phyloP scores from a whole-genome alignment of 2,113 vertebrate genomes.

The Nibea coibor region DNA sequence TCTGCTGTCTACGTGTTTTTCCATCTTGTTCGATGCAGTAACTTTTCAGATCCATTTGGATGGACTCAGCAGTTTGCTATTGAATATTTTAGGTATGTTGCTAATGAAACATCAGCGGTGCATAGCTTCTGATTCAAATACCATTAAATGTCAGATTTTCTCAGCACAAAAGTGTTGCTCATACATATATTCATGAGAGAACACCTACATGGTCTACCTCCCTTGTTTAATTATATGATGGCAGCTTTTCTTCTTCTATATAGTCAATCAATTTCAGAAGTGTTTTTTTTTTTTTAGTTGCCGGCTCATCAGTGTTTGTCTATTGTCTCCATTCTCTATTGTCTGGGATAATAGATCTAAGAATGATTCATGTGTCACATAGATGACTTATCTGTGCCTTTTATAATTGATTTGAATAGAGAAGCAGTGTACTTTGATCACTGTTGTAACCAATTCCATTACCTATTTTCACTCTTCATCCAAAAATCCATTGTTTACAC shows the following conservation, averaged over 20 bases:
- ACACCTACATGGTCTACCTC: conserved; percentile 30
- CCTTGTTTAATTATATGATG: conserved; percentile 44
- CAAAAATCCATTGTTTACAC: not conserved
- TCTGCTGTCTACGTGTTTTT: conserved; percentile 43
- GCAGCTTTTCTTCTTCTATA: conserved; percentile 9
- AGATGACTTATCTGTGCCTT: not conserved
- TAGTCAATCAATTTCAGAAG: not conserved
- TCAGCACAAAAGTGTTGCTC: conserved; percentile 19
- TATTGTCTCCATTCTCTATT: not conserved
- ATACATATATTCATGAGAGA: conserved; percentile 50
- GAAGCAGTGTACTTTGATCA: not conserved
- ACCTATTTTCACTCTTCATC: not conserved
- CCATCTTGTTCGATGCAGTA: conserved; percentile 25
- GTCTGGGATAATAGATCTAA: not conserved
- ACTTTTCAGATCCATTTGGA: conserved; percentile 27
- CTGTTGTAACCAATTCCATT: not conserved
- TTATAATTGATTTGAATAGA: not conserved
- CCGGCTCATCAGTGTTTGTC: conserved; percentile 1
- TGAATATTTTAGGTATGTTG: conserved; percentile 37
- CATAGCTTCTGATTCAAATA: conserved; percentile 28
- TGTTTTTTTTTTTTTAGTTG: conserved; percentile 21
- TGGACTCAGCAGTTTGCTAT: conserved; percentile 33
- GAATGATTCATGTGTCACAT: not conserved
- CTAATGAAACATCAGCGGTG: conserved; percentile 29
- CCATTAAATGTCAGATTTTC: conserved; percentile 17